These are phyloP conservation scores for Megaceryle maxima DNA, from an alignment of 2,113 vertebrate species.

Conservation along the genomic window DNA sequence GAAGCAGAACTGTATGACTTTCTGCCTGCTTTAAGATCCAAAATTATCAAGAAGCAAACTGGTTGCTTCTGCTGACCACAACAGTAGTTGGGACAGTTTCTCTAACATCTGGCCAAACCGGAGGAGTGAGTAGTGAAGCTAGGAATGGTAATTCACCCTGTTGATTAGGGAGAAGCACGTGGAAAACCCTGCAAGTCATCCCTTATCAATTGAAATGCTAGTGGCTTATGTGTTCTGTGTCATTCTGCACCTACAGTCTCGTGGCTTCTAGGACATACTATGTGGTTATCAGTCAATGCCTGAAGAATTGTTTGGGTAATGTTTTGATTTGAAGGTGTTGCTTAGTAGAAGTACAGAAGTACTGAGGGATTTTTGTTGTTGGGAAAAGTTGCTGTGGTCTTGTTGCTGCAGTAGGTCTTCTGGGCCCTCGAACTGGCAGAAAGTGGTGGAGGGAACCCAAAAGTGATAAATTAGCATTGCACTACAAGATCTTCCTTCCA, in stretches of 20 bases:
- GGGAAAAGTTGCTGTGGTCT: background rate
- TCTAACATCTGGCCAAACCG: constrained; percentile 13
- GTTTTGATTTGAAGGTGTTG: background rate
- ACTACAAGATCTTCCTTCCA: background rate
- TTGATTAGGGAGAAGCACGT: background rate
- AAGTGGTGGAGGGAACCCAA: background rate
- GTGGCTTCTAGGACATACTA: rapidly evolving
- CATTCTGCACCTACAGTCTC: background rate
- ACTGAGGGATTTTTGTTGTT: background rate
- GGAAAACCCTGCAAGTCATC: background rate
- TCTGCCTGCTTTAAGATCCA: background rate
- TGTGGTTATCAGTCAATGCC: background rate
- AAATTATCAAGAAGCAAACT: background rate
- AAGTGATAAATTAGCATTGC: background rate
- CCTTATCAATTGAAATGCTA: background rate
- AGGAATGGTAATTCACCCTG: background rate
- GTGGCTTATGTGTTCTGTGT: background rate
- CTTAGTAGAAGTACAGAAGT: background rate
- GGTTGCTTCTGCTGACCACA: background rate
- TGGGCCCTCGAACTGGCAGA: background rate
- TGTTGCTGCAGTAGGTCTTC: background rate
- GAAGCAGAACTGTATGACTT: background rate
- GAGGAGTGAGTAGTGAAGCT: constrained; percentile 4
- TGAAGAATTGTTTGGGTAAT: background rate
- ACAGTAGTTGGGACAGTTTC: background rate